phyloP scores from a whole-genome alignment of 2,113 vertebrate species.

The Eolophus roseicapilla region DNA sequence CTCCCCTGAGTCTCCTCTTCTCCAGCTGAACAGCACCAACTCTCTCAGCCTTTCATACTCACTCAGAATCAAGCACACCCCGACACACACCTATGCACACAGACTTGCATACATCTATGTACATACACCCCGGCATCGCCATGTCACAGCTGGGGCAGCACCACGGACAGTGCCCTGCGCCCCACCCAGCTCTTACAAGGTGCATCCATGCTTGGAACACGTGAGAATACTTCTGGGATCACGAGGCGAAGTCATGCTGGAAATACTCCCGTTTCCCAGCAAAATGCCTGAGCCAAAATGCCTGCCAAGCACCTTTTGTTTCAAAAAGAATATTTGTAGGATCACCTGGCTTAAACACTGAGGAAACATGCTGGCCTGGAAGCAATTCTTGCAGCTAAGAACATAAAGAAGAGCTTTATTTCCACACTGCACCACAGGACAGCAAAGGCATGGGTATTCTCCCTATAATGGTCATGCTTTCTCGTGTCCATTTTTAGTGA shows the following conservation, averaged over 20 bases:
- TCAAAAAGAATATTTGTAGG: not conserved
- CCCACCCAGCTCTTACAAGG: too few species aligned
- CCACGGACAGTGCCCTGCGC: conserved; percentile 85
- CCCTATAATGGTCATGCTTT: not conserved
- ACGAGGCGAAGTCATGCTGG: not conserved
- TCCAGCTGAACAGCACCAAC: not conserved
- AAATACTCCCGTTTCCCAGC: fast-evolving
- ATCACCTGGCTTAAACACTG: not conserved
- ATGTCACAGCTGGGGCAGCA: conserved; percentile 67
- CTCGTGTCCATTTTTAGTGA: not conserved
- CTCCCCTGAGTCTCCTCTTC: not conserved
- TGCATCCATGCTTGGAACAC: fast-evolving
- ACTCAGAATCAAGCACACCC: too few species aligned
- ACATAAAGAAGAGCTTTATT: not conserved
- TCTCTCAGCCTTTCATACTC: not conserved
- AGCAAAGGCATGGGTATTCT: not conserved
- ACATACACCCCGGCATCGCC: not conserved
- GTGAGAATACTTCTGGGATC: fast-evolving
- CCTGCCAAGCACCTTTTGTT: not conserved
- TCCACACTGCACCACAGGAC: not conserved
- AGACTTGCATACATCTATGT: fast-evolving
- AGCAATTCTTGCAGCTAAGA: not conserved
- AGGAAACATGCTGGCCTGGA: not conserved
- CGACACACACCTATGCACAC: fast-evolving
- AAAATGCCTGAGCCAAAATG: fast-evolving